Evolutionary conservation across 2,888 invertebrate species (phyloP), one percentile per base, ranked within the genome.

Genomic region (Aphodius sticticus): DNA sequence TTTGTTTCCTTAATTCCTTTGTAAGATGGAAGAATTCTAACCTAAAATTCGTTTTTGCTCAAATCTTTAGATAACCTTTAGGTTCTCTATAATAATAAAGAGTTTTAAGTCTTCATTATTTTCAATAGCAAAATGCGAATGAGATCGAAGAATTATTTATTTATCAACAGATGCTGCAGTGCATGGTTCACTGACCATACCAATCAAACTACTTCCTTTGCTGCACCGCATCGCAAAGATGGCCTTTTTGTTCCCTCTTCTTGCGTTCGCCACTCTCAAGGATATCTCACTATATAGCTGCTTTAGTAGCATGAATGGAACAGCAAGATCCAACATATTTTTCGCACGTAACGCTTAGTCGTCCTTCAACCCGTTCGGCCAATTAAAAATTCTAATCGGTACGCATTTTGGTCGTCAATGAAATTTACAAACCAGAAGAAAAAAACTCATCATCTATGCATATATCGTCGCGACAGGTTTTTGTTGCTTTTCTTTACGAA

Each of bases 181-280:
- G 53, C 82, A 83, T 81, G 84, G 83, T 83, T 83, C 83, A 84
- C 80, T 81, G 83, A 82, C 80, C 81, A 82, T 82, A 83, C 83
- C 84, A 84, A 84, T 84, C 83, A 84, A 76, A 81, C 81, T 81
- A 81, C 81, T 82, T 84, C 82, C 83, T 84, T 83, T 82, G 83
- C 83, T 81, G 80, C 81, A 81, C 69, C 79, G 72, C 78, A 81
- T 74, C 74, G 53, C 53, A 36, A 37, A 74, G 74, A 15, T 74
- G 74, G 36, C 74, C 35, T 37, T 36, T 74, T 74, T 74, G n/a
- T 15, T 74, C 37, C 37, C 74, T 74, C 37, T 37, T 74, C 74
- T 74, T 36, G 53, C 12, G 53, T 74, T 74, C 74, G 36, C n/a
- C 16, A n/a, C 74, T 74, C 74, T 37, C 74, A 74, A 74, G 74